phyloP scores from a whole-genome alignment of 2,113 vertebrate genomes.

The Gallinago jamesoni region DNA sequence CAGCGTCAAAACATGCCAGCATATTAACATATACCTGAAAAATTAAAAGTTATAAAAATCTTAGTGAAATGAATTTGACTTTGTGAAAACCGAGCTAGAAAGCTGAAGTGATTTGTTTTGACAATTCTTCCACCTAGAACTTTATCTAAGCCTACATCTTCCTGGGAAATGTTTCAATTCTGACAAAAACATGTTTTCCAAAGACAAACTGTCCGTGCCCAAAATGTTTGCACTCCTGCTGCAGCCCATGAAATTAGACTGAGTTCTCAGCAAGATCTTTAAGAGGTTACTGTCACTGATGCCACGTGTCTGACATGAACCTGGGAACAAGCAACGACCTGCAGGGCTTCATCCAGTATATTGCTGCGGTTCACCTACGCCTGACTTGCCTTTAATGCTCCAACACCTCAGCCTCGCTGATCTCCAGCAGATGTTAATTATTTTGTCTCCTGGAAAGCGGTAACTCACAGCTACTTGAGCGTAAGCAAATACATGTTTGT shows the following conservation, averaged over 20 bases:
- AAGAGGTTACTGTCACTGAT: background rate
- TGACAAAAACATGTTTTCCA: background rate
- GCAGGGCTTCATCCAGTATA: background rate
- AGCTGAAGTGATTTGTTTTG: background rate
- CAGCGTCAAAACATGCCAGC: background rate
- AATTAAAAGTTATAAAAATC: background rate
- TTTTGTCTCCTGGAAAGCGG: background rate
- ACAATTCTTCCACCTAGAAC: background rate
- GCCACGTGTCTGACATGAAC: background rate
- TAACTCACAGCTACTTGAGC: background rate
- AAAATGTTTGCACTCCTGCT: fast-evolving
- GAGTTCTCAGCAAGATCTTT: background rate
- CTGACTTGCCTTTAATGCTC: background rate
- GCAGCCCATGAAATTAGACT: background rate
- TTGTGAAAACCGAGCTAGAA: background rate
- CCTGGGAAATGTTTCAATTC: background rate
- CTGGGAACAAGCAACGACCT: background rate
- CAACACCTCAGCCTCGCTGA: background rate
- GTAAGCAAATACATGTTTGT: background rate
- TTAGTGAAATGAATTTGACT: background rate
- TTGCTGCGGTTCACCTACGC: background rate
- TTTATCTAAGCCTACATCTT: background rate
- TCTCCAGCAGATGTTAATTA: background rate
- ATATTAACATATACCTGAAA: background rate
- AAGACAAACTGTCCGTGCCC: background rate